Conservation (phyloP, 2,797 vertebrate species). For the Phoxinus dragarum region DNA sequence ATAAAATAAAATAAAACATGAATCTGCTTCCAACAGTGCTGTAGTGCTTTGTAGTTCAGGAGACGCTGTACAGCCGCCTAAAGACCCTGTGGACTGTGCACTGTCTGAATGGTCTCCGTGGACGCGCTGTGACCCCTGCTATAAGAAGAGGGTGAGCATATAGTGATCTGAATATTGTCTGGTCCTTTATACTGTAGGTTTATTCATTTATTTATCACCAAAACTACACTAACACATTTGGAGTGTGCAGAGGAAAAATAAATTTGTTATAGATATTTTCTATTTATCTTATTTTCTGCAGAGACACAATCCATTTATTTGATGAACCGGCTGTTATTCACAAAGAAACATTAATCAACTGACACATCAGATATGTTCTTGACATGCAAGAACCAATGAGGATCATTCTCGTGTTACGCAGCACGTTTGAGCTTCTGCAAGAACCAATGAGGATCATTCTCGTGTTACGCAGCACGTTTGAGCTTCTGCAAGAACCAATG, state of each 20-base stretch:
- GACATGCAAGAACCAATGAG: no score
- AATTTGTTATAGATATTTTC: neutral
- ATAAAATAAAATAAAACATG: neutral
- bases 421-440: no score
- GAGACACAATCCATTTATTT: no score
- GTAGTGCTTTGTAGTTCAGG: slow-evolving; percentile 14
- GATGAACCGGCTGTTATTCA: no score
- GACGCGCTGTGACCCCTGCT: slow-evolving; percentile 88
- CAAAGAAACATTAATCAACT: neutral
- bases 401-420: no score
- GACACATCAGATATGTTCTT: no score
- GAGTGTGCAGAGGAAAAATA: neutral
- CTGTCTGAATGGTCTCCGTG: slow-evolving; percentile 88
- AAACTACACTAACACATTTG: neutral
- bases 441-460: no score
- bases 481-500: no score
- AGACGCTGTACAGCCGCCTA: neutral
- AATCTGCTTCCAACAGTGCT: neutral
- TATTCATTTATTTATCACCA: neutral
- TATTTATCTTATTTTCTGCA: no score
- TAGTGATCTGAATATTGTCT: neutral
- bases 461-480: no score
- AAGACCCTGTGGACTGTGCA: slow-evolving; percentile 79
- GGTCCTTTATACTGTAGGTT: neutral
- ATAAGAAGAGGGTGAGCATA: slow-evolving; percentile 84